These are phyloP conservation scores for Pantala flavescens DNA, from an alignment of 1,140 invertebrate species.

Conservation along the genomic window DNA sequence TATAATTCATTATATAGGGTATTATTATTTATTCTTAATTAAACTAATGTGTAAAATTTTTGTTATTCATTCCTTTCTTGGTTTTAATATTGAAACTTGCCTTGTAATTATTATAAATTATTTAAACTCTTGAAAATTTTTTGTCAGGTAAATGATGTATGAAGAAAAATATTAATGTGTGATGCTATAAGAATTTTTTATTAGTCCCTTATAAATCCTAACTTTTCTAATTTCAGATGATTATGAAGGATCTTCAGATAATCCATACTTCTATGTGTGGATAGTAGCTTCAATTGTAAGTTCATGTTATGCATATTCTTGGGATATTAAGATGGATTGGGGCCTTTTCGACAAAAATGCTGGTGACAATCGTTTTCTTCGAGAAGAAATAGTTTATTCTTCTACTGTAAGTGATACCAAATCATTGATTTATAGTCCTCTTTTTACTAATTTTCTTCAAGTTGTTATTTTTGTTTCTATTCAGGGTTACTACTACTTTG, in stretches of 20 bases:
- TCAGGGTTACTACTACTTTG: constrained; percentile 49
- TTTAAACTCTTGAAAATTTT: no score
- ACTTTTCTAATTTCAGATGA: constrained; percentile 28
- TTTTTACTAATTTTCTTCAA: constrained; percentile 20
- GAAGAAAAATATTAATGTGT: no score
- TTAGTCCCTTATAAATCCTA: no score
- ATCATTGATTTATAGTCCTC: constrained; percentile 19
- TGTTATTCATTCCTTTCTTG: no score
- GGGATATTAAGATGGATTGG: constrained; percentile 93
- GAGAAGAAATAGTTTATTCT: constrained; percentile 57
- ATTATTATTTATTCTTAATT: no score
- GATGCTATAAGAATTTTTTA: no score
- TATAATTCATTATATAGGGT: no score
- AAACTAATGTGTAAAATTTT: no score
- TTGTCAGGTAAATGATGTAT: no score
- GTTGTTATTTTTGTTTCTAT: constrained; percentile 26
- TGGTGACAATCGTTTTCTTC: constrained; percentile 59
- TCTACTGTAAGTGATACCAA: constrained; percentile 39
- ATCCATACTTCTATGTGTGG: constrained; percentile 62
- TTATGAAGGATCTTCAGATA: constrained; percentile 37
- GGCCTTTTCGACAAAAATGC: constrained; percentile 70
- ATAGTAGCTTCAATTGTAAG: constrained; percentile 55
- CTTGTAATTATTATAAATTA: no score
- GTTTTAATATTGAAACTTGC: no score
- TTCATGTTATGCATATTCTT: constrained; percentile 67